Base-by-base conservation (phyloP, 2,113 vertebrate genomes). In the Bucco capensis region DNA sequence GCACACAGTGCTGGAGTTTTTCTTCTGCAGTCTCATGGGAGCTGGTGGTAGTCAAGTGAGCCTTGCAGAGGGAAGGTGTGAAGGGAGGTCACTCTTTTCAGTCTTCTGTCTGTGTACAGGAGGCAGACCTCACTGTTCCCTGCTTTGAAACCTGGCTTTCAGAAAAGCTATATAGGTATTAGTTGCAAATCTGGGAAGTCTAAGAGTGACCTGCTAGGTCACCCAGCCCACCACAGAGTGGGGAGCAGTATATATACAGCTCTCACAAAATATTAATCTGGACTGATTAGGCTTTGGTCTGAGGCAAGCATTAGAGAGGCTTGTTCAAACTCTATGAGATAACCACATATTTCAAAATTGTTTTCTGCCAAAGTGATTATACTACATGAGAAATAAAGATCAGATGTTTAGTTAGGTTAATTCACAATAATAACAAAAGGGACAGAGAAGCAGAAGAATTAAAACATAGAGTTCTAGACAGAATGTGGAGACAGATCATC, bases 231-330 rank as follows among this genome's bases (percentile, higher is more conserved):
- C 19, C 31, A 38, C 3, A 1, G 42, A n/a, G 6, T 8, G 5
- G 8, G 10, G 22, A 1, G 0, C 15, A 37, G 13, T 38, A 8
- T 30, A 51, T 19, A 8, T 9, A 10, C 21, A 37, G 40, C 10
- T 49, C 7, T 57, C 33, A 8, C 30, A 82, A 91, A 58, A 58
- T 31, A 57, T 15, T 51, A 27, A 11, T 62, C 37, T 46, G 21
- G 18, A 28, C 18, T 31, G 28, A 37, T 46, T 4, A 40, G 38
- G 8, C 27, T 74, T 62, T 64, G 6, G 8, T 38, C 33, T 31
- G 21, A 60, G 35, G 40, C 24, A 85, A 86, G 30, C 23, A 16
- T n/a, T 66, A 58, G 25, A 70, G 33, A n/a, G 10, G 2, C 14
- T 38, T 88, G 7, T 47, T 81, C 30, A 44, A 3, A 10, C 27